phyloP scores from a whole-genome alignment of 2,888 invertebrate species.

The Drosophila crucigera region DNA sequence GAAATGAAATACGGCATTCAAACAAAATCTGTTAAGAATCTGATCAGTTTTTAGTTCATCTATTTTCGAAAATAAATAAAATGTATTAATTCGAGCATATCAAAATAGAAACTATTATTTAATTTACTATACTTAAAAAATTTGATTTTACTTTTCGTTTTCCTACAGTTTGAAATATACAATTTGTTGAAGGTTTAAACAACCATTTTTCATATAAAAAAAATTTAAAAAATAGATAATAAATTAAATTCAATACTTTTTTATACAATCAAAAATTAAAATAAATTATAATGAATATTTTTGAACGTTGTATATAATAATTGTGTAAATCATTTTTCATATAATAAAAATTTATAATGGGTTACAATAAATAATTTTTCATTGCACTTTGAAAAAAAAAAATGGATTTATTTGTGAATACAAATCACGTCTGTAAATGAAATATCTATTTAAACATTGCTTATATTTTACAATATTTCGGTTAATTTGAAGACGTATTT shows the following conservation, averaged over 20 bases:
- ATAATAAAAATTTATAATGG: background rate
- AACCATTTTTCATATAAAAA: too few species aligned
- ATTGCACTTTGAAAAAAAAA: background rate
- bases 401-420: background rate
- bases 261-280: background rate
- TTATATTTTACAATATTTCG: background rate
- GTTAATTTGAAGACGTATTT: constrained; percentile 31
- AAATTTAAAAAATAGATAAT: too few species aligned
- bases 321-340: background rate
- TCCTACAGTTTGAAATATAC: too few species aligned
- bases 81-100: too few species aligned
- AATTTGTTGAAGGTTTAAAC: too few species aligned
- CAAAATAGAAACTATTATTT: too few species aligned
- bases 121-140: too few species aligned
- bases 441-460: background rate
- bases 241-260: too few species aligned
- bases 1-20: background rate
- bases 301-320: too few species aligned
- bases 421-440: too few species aligned
- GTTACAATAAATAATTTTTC: background rate
- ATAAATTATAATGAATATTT: too few species aligned
- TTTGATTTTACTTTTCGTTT: too few species aligned
- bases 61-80: background rate
- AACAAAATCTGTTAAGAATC: constrained; percentile 1
- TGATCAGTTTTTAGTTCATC: background rate